Evolutionary conservation across 2,113 vertebrate genomes (phyloP), one percentile per base, ranked within the genome.

Genomic region (Corythoichthys haematopterus): DNA sequence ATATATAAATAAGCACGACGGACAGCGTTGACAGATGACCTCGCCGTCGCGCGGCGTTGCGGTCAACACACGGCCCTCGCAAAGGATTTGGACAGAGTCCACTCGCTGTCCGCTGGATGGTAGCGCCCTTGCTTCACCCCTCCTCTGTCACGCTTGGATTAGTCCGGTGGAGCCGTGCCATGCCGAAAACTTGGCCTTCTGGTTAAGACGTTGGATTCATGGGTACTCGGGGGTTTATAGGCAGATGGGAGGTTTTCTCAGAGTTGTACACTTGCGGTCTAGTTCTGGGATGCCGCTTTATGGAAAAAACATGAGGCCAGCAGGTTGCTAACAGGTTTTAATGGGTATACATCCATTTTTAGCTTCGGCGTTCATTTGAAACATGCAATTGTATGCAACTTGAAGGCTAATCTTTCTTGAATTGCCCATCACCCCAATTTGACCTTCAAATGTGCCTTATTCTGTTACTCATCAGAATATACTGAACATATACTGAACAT

Each of bases 91-190:
- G 86, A 81, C 65, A 0, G 40, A 12, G 70, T 83, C 84, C 88
- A 84, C 66, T 56, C 81, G 84, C 68, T 84, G 88, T 85, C 80
- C 80, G 81, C 77, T 73, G 60, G 64, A 83, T 79, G 80, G 84
- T 40, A 81, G 85, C 82, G 73, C 79, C 83, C 84, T 83, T 70
- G 75, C 79, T 83, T 77, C 46, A 2, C 71, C 75, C 75, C 15
- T 38, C 58, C 10, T 9, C 38, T 38, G 16, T 12, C 16, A 9
- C 9, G 9, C 15, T 60, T 20, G 38, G 37, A 40, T 60, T 46
- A 45, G 40, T 20, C 36, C 16, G 38, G 15, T 43, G 58, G 58
- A 61, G 38, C 38, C 58, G 9, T 5, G 58, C 60, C 60, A 62
- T 16, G 6, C 40, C 40, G 40, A 62, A 62, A 46, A 33, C 60